A percentile compares a stretch with the other conserved stretches of the same genome.
Evolutionary conservation across 1,140 invertebrate species (phyloP).

Genomic region (Akabosia matsudoensis): DNA sequence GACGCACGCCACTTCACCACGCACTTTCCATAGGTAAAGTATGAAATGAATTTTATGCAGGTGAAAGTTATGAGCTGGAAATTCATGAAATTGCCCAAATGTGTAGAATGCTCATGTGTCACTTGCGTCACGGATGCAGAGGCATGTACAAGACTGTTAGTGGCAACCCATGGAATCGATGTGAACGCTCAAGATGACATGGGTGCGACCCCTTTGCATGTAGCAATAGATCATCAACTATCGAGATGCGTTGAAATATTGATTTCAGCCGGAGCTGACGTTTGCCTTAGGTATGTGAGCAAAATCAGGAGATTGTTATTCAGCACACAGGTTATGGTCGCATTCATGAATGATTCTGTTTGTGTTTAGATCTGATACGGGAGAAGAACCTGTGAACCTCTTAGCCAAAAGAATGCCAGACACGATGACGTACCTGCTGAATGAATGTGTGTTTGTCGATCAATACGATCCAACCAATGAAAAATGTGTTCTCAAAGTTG

Average conservation of each 20-base stretch:
- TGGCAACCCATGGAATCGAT: constrained; percentile 16
- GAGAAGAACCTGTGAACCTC: constrained; percentile 26
- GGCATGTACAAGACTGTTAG: constrained; percentile 33
- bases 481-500: constrained; percentile 41
- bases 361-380: constrained; percentile 28
- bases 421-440: constrained; percentile 29
- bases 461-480: constrained; percentile 36
- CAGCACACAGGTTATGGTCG: neutral
- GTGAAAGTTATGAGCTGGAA: neutral
- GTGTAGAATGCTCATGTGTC: constrained; percentile 38
- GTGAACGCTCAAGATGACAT: constrained; percentile 34
- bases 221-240: neutral
- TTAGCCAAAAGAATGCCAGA: constrained; percentile 37
- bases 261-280: neutral
- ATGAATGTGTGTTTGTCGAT: constrained; percentile 39
- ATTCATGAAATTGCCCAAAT: neutral
- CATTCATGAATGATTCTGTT: neutral
- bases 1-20: constrained; percentile 36
- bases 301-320: neutral
- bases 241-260: neutral
- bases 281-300: neutral
- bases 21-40: constrained; percentile 20
- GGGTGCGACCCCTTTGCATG: constrained; percentile 39
- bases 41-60: neutral
- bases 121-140: constrained; percentile 36